A percentile compares a stretch with the other conserved stretches of the same genome.
Conservation (phyloP, 2,797 vertebrate genomes). For the Tauraco hartlaubi region DNA sequence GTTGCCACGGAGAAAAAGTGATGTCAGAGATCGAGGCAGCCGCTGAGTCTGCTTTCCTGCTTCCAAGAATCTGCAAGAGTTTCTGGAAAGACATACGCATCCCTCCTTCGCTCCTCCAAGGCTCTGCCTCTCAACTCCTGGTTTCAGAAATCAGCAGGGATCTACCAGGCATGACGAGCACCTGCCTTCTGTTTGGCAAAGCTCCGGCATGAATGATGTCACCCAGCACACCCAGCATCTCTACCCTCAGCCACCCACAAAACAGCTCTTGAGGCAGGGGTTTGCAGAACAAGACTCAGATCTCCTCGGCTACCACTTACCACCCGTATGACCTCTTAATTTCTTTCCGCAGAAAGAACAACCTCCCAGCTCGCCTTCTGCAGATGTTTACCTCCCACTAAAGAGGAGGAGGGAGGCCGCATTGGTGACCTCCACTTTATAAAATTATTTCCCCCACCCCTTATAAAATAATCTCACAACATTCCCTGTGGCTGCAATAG, state of each 20-base stretch:
- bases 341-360: not conserved
- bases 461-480: not conserved
- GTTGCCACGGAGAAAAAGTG: constrained; percentile 14
- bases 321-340: not conserved
- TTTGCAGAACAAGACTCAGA: not conserved
- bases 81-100: not conserved
- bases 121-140: not conserved
- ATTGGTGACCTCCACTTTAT: not conserved
- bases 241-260: not conserved
- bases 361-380: not conserved
- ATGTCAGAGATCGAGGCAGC: constrained; percentile 15
- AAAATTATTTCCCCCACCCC: not conserved
- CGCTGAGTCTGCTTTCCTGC: not conserved
- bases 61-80: constrained; percentile 2
- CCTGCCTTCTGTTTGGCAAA: not conserved
- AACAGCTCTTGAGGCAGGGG: not conserved
- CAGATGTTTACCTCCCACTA: not conserved
- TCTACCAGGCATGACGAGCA: not conserved
- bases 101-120: not conserved
- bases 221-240: not conserved
- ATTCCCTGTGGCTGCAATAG: not conserved
- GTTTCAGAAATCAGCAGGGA: constrained; percentile 4
- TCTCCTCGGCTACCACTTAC: not conserved
- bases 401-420: not conserved
- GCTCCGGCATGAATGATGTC: not conserved